Conservation (phyloP, 2,797 vertebrate species). For the Bradypus variegatus region DNA sequence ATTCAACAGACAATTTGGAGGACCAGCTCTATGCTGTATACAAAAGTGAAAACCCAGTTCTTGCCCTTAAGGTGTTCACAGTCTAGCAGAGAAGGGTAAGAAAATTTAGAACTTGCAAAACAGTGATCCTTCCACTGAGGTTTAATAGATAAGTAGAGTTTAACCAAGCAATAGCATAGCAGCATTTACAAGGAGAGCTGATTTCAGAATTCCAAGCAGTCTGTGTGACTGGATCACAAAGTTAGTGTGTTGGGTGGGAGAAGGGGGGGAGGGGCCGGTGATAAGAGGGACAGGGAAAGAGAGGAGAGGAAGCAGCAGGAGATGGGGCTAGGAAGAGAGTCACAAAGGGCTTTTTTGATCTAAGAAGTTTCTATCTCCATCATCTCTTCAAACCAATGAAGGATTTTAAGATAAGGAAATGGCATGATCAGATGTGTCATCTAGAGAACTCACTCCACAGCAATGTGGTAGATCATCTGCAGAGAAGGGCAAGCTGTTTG, state of each 20-base stretch:
- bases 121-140: not conserved
- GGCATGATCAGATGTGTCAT: too few relatives aligned
- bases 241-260: accelerated
- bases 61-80: not conserved
- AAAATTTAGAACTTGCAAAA: not conserved
- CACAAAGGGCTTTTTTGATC: not conserved
- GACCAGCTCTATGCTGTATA: not conserved
- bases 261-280: not conserved
- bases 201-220: not conserved
- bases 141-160: not conserved
- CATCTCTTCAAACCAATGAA: not conserved
- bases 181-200: not conserved
- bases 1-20: not conserved
- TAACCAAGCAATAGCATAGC: not conserved
- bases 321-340: not conserved
- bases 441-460: not conserved
- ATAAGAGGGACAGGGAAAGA: not conserved
- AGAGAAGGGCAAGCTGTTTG: not conserved
- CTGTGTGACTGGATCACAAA: not conserved
- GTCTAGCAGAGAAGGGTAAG: not conserved
- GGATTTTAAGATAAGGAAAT: not conserved
- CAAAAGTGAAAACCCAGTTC: not conserved
- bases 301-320: not conserved
- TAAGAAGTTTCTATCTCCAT: not conserved
- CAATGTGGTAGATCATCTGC: not conserved